Evolutionary conservation across 2,113 vertebrate species (phyloP).

Genomic region (Cinclus cinclus): DNA sequence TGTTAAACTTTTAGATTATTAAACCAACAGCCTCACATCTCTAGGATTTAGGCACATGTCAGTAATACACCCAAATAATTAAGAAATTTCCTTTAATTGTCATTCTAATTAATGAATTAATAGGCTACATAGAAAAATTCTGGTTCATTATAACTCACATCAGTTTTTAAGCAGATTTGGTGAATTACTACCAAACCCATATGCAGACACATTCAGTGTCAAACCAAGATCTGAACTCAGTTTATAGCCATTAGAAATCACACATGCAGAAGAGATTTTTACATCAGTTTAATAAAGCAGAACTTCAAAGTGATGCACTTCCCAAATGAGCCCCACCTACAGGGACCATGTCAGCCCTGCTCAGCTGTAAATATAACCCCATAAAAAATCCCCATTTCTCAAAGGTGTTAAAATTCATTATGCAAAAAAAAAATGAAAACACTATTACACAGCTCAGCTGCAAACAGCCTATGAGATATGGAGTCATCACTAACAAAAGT

Average conservation of each 20-base stretch:
- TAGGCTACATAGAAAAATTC: not conserved
- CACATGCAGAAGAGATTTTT: not conserved
- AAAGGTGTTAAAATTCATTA: not conserved
- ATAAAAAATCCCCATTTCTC: not conserved
- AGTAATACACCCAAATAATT: not conserved
- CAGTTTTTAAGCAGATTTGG: not conserved
- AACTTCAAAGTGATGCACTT: not conserved
- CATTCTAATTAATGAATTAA: not conserved
- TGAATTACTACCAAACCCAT: not conserved
- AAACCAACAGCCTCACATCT: not conserved
- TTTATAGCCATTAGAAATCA: not conserved
- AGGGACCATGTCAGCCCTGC: not conserved
- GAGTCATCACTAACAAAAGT: not conserved
- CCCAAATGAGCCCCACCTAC: not conserved
- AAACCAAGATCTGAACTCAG: not conserved
- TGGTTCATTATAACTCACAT: not conserved
- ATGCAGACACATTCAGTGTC: not conserved
- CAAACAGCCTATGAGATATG: not conserved
- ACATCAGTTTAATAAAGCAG: not conserved
- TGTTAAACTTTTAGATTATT: not conserved
- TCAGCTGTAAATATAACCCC: not conserved
- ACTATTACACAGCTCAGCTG: not conserved
- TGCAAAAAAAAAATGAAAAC: not conserved
- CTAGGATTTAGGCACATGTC: not conserved
- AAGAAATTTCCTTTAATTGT: not conserved